Evolutionary conservation across 2,113 vertebrate genomes (phyloP), one percentile per base, ranked within the genome.

Genomic region (Sapayoa aenigma): DNA sequence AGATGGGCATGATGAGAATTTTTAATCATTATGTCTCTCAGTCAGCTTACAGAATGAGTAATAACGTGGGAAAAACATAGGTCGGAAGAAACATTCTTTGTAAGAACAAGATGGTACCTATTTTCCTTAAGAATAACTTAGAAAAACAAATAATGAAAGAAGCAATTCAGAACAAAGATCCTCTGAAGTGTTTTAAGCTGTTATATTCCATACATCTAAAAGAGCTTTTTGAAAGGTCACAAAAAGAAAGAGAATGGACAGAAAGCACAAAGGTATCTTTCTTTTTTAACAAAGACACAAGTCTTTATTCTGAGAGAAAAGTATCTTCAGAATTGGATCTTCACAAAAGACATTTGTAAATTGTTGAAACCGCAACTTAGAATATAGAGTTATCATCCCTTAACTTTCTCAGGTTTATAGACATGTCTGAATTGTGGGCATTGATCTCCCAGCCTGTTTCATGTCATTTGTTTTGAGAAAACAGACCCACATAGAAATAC

Each of bases 121-220:
- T 95, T 96, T 96, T 97, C 82, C 94, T 89, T 87, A 59, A 94
- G 82, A 95, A 58, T 79, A 90, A 94, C 49, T 92, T 58, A 52
- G 35, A 78, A 81, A 93, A 96, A 81, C 47, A 88, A 94, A 86
- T 56, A 91, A 50, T 0, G 14, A 86, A 91, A 93, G 55, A 91
- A 76, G 87, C 79, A 87, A 92, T 94, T 97, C 92, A 85, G 73
- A 95, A 97, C 41, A 95, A 96, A 96, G 81, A 90, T 95, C 81
- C 60, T 93, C 89, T 80, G 94, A 94, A 56, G 90, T 8, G 9
- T 93, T 98, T 98, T 97, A 97, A 97, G 97, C 89, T 85, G 27
- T 39, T 97, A 60, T 85, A 96, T 74, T 95, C 62, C 87, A 50
- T 35, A 78, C 1, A 91, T 69, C 27, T 90, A 85, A 90, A 94